A percentile compares a stretch with the other conserved stretches of the same genome.
phyloP scores from a whole-genome alignment of 1,140 invertebrate species.

The Ceratina japonica region DNA sequence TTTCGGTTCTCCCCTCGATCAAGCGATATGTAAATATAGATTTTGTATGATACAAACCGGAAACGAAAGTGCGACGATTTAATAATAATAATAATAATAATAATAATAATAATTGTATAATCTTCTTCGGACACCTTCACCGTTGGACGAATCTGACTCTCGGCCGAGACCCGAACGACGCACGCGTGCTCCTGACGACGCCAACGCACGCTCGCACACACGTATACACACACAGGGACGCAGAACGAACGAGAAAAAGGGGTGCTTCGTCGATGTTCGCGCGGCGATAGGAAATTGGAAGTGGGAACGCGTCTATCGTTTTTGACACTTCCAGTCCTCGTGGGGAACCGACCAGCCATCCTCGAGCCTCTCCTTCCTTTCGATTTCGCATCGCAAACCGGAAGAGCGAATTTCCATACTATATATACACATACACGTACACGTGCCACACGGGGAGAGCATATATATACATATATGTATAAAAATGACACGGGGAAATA shows the following conservation, averaged over 20 bases:
- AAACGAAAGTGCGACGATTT: conserved; percentile 5
- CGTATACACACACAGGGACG: neutral
- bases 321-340: too few relatives aligned
- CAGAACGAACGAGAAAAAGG: neutral
- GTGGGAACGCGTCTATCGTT: neutral
- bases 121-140: neutral
- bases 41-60: conserved; percentile 11
- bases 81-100: too few relatives aligned
- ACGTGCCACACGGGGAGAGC: neutral
- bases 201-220: conserved; percentile 4
- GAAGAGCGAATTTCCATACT: neutral
- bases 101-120: too few relatives aligned
- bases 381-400: conserved; percentile 8
- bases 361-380: neutral
- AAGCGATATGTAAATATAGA: conserved; percentile 14
- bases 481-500: neutral
- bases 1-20: conserved; percentile 14
- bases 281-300: neutral
- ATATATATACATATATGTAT: neutral
- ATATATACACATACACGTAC: neutral
- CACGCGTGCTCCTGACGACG: conserved; percentile 5
- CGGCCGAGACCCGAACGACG: neutral
- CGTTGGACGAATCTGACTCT: neutral
- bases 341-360: too few relatives aligned
- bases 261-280: too few relatives aligned